Base-by-base conservation (phyloP, 2,888 invertebrate species). In the Cactoblastis cactorum region DNA sequence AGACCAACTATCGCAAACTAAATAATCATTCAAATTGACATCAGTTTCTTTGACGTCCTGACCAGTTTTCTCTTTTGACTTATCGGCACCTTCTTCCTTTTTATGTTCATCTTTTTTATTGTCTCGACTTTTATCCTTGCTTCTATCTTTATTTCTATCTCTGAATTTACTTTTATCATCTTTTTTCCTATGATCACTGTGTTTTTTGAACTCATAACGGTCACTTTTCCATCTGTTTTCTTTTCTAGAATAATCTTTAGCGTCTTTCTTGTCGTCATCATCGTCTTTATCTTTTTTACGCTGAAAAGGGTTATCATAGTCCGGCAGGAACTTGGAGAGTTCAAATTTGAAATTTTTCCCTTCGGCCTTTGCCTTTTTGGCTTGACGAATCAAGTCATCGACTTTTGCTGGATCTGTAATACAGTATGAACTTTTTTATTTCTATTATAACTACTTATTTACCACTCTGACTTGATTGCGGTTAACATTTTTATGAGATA, bases 1-100 rank as follows among this genome's bases (percentile, higher is more conserved):
- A 2, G 90, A 89, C 90, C 90, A 90, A 58, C 89, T 90, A 50
- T 90, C 90, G 53, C 90, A 90, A 11, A 90, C 76, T 37, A 90
- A 68, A 54, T 80, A 89, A 62, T 89, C 90, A 53, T 71, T 81
- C 11, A 89, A 69, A 63, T 84, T 76, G 0, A 86, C 79, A 47
- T 84, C 74, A 9, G 86, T 69, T 61, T 86, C 90, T 54, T 75
- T 75, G 3, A 43, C 51, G 28, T 62, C 59, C 50, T 65, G 71
- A 2, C 60, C 63, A 5, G 11, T 11, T 22, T 14, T 49, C 8
- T 34, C 47, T n/a, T 14, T 46, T 3, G n/a, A n/a, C n/a, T n/a
- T n/a, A n/a, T n/a, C n/a, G n/a, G n/a, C 43, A 48, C 46, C 62
- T 61, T 47, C 61, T 56, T 8, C 32, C 33, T 19, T 64, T 58